A percentile compares a stretch with the other conserved stretches of the same genome.
phyloP scores from a whole-genome alignment of 2,888 invertebrate species.

The Balanococcus diminutus region DNA sequence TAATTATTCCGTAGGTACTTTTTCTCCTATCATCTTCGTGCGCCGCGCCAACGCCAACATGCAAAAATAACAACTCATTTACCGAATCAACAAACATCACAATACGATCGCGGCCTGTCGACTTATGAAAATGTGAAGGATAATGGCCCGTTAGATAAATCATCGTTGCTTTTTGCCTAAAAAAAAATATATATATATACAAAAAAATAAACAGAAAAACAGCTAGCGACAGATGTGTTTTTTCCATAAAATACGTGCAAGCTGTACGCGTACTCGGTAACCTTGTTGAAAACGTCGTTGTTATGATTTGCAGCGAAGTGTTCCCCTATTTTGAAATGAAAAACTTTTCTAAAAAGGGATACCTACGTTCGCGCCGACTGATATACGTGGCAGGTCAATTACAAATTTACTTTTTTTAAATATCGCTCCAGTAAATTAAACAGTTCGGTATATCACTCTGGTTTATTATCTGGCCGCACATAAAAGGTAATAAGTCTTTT shows the following conservation, averaged over 20 bases:
- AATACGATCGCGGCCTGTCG: neutral
- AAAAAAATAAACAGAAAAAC: neutral
- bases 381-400: slow-evolving; percentile 35
- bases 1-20: neutral
- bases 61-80: neutral
- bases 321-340: neutral
- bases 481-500: neutral
- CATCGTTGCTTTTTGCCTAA: slow-evolving; percentile 15
- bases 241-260: slow-evolving; percentile 38
- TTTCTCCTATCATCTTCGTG: neutral
- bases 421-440: neutral
- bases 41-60: neutral
- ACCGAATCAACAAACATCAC: neutral
- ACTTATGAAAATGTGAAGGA: slow-evolving; percentile 21
- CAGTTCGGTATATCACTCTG: neutral
- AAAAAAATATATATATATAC: neutral
- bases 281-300: slow-evolving; percentile 16
- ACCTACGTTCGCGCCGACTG: neutral
- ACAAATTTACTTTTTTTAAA: slow-evolving; percentile 11
- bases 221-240: slow-evolving; percentile 33
- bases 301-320: slow-evolving; percentile 9
- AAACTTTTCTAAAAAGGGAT: slow-evolving; percentile 4
- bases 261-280: slow-evolving; percentile 12
- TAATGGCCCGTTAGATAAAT: slow-evolving; percentile 32
- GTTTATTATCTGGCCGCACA: neutral